Percentiles rank a stretch among this genome's conserved stretches.
Evolutionary conservation across 2,888 invertebrate genomes (phyloP).

Genomic region (Latheticus oryzae): DNA sequence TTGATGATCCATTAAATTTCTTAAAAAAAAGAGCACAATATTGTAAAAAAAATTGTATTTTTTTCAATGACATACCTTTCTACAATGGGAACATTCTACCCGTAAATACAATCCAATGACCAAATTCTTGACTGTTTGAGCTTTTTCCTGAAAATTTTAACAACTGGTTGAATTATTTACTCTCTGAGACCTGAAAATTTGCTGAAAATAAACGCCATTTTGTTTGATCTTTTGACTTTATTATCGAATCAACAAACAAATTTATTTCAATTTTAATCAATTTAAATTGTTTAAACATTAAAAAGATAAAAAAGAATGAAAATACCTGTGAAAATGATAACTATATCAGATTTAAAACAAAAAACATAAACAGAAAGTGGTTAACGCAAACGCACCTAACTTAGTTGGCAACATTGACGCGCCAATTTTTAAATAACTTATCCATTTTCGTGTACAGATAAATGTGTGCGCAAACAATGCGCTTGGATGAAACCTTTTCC

Average conservation of each 20-base stretch:
- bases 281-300: neutral
- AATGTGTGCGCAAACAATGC: conserved; percentile 63
- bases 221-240: conserved; percentile 38
- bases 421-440: neutral
- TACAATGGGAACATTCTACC: conserved; percentile 32
- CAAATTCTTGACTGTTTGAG: neutral
- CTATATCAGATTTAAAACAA: conserved; percentile 16
- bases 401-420: conserved; percentile 9
- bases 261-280: neutral
- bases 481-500: conserved; percentile 69
- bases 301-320: neutral
- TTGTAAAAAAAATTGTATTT: conserved; percentile 6
- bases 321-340: conserved; percentile 29
- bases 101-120: conserved; percentile 11
- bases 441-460: conserved; percentile 6
- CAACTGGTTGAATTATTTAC: conserved; percentile 32
- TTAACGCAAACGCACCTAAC: conserved; percentile 27
- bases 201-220: conserved; percentile 44
- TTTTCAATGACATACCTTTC: conserved; percentile 24
- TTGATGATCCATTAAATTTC: conserved; percentile 78
- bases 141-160: conserved; percentile 18
- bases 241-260: conserved; percentile 4
- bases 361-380: conserved; percentile 29
- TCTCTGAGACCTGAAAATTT: conserved; percentile 38
- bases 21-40: conserved; percentile 26